Evolutionary conservation across 2,888 invertebrate species (phyloP).

Genomic region (Ectemnius continuus): DNA sequence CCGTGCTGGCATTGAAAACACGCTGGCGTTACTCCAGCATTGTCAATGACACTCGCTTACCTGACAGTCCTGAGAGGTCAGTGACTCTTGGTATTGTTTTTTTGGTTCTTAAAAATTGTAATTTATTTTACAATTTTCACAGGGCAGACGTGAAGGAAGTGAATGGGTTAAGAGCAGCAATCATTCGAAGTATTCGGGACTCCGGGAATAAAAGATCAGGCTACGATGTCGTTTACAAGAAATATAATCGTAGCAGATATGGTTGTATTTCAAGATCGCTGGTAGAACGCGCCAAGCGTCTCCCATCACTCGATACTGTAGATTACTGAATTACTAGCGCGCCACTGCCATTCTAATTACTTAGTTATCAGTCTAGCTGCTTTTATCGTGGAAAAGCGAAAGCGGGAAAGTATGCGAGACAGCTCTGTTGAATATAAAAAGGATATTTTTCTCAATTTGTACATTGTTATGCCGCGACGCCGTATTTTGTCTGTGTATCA

Average conservation of each 20-base stretch:
- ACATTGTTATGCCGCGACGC: background rate
- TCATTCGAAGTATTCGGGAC: constrained; percentile 46
- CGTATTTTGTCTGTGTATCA: constrained; percentile 50
- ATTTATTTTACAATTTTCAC: constrained; percentile 36
- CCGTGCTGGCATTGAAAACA: background rate
- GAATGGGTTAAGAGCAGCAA: constrained; percentile 27
- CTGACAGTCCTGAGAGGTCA: background rate
- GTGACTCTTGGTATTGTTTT: background rate
- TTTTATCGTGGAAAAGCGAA: background rate
- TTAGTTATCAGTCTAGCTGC: background rate
- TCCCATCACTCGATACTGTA: background rate
- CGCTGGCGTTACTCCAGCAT: constrained; percentile 52
- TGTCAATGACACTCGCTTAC: background rate
- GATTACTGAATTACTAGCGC: constrained; percentile 17
- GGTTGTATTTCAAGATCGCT: constrained; percentile 54
- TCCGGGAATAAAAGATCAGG: constrained; percentile 32
- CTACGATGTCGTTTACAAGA: constrained; percentile 59
- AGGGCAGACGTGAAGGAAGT: constrained; percentile 36
- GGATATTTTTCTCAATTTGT: background rate
- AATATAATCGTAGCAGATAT: constrained; percentile 59
- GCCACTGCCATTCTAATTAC: background rate
- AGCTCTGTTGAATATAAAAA: background rate
- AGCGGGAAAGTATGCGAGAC: background rate
- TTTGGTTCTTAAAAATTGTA: background rate
- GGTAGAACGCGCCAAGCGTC: constrained; percentile 23